A percentile compares a stretch with the other conserved stretches of the same genome.
Conservation (phyloP, 2,113 vertebrate species). For the Cryptotis parvus region DNA sequence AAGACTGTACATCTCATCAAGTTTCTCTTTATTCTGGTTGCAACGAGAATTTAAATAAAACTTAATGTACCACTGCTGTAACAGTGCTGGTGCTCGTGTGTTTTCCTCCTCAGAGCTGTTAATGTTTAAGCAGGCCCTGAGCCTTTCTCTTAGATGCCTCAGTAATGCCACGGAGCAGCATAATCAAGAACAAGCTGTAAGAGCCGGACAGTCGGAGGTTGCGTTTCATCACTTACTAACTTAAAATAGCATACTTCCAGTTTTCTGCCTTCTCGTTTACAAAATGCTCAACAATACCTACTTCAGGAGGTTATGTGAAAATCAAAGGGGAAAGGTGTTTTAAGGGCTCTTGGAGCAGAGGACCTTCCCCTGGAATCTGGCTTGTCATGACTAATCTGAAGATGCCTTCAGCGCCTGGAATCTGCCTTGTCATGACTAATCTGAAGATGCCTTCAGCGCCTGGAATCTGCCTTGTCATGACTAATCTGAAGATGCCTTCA, state of each 20-base stretch:
- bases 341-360: neutral
- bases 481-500: too few species aligned
- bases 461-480: neutral
- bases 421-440: too few species aligned
- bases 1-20: neutral
- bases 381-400: too few species aligned
- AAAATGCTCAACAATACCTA: neutral
- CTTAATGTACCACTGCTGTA: neutral
- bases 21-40: neutral
- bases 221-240: neutral
- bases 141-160: neutral
- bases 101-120: conserved; percentile 11
- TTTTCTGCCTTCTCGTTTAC: neutral
- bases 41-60: neutral
- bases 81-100: neutral
- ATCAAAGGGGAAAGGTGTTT: neutral
- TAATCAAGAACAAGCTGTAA: neutral
- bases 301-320: neutral
- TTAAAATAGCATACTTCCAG: neutral
- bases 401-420: too few species aligned
- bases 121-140: neutral
- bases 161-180: neutral
- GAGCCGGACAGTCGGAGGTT: neutral
- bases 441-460: too few species aligned
- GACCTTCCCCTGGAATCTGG: neutral